phyloP scores from a whole-genome alignment of 2,888 invertebrate species.

The Venusia cambrica region DNA sequence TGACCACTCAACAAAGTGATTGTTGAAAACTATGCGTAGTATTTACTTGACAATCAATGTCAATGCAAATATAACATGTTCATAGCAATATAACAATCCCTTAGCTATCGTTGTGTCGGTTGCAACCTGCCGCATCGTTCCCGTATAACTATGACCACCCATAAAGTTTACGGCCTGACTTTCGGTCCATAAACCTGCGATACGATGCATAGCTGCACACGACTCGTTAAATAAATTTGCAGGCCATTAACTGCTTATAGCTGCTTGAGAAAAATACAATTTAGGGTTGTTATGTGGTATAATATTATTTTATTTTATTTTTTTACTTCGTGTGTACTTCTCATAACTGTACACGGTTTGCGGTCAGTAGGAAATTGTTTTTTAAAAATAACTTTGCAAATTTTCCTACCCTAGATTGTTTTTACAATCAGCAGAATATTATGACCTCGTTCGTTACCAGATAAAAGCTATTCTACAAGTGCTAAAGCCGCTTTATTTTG shows the following conservation, averaged over 20 bases:
- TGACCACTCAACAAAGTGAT: too few species aligned
- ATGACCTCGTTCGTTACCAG: too few species aligned
- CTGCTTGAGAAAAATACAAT: constrained; percentile 1
- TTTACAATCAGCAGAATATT: too few species aligned
- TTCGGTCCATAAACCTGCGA: constrained; percentile 13
- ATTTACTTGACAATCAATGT: constrained; percentile 11
- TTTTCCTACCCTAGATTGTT: too few species aligned
- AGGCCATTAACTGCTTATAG: constrained; percentile 12
- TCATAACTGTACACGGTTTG: too few species aligned
- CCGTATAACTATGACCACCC: constrained; percentile 9
- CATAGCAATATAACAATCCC: constrained; percentile 13
- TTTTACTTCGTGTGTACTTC: too few species aligned
- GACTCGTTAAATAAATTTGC: constrained; percentile 13
- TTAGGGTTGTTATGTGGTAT: background rate
- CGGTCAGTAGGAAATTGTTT: too few species aligned
- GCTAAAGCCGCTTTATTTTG: constrained; percentile 15
- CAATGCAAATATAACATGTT: constrained; percentile 10
- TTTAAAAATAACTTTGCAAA: too few species aligned
- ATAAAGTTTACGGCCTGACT: constrained; percentile 17
- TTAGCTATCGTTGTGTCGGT: constrained; percentile 1
- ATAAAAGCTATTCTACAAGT: too few species aligned
- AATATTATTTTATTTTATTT: background rate
- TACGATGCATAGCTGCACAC: constrained; percentile 17
- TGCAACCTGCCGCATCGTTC: constrained; percentile 2
- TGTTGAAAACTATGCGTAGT: constrained; percentile 1